Percentiles rank a stretch among this genome's conserved stretches.
Conservation (phyloP, 2,113 vertebrate species). For the Hypomesus transpacificus region DNA sequence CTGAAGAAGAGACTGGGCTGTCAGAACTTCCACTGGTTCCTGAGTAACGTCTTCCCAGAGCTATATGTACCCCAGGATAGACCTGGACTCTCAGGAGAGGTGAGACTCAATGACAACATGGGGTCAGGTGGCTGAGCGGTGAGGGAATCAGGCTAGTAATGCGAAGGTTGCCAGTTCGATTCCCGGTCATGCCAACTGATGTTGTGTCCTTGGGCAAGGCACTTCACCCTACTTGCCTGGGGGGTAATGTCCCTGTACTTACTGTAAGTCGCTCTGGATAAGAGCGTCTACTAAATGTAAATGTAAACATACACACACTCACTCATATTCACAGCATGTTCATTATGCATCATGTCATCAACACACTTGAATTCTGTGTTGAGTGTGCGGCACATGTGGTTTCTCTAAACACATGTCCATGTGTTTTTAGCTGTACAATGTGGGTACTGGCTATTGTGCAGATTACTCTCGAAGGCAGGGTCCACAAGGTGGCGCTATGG, state of each 20-base stretch:
- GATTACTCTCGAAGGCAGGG: conserved; percentile 64
- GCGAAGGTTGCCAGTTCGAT: too few relatives aligned
- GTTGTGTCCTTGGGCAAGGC: too few relatives aligned
- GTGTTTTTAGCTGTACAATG: conserved; percentile 80
- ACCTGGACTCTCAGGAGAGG: conserved; percentile 79
- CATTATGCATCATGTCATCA: neutral
- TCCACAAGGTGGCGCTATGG: conserved; percentile 56
- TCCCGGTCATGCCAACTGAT: too few relatives aligned
- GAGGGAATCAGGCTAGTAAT: too few relatives aligned
- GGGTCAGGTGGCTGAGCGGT: too few relatives aligned
- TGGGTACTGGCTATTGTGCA: conserved; percentile 78
- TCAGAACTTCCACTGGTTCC: conserved; percentile 84
- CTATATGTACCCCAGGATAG: conserved; percentile 69
- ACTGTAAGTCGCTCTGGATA: too few relatives aligned
- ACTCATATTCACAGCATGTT: conserved; percentile 15
- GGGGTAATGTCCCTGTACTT: too few relatives aligned
- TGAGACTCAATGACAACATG: too few relatives aligned
- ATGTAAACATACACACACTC: conserved; percentile 1
- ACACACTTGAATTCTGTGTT: too few relatives aligned
- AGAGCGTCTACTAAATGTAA: too few relatives aligned
- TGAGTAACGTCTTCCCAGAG: conserved; percentile 79
- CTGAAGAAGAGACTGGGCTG: conserved; percentile 79
- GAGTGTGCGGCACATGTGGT: conserved; percentile 9
- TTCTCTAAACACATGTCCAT: conserved; percentile 19
- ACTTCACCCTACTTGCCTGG: too few relatives aligned